These are phyloP conservation scores for Coregonus suidteri DNA, from an alignment of 2,797 vertebrate species.

Conservation along the genomic window DNA sequence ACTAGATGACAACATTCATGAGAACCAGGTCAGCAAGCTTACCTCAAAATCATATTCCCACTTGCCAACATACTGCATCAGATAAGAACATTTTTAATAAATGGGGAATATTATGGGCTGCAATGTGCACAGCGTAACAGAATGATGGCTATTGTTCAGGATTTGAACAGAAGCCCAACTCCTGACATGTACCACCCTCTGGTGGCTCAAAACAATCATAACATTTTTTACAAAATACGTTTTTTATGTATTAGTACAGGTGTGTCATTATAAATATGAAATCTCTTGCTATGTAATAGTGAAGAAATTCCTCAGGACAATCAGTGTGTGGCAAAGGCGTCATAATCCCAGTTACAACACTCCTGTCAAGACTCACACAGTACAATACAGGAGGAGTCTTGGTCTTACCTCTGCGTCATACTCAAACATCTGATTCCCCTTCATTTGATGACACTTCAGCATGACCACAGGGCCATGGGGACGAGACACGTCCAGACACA, in stretches of 20 bases:
- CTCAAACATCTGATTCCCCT: slow-evolving; percentile 98
- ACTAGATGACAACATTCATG: slow-evolving; percentile 14
- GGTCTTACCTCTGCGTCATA: slow-evolving; percentile 92
- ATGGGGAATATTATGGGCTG: background rate
- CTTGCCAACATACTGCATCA: slow-evolving; percentile 87
- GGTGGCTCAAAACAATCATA: slow-evolving; percentile 51
- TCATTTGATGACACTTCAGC: slow-evolving; percentile 99
- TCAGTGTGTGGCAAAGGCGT: background rate
- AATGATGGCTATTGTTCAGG: slow-evolving; percentile 26
- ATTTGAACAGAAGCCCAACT: slow-evolving; percentile 22
- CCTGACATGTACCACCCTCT: slow-evolving; percentile 67
- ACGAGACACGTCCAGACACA: slow-evolving; percentile 95
- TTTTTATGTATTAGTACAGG: background rate
- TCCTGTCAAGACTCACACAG: too few species aligned
- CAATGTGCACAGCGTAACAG: slow-evolving; percentile 26
- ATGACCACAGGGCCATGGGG: slow-evolving; percentile 94
- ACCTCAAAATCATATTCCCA: slow-evolving; percentile 97
- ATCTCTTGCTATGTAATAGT: background rate
- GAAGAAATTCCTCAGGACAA: background rate
- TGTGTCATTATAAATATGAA: background rate
- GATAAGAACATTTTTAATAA: slow-evolving; percentile 52
- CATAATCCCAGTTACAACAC: background rate
- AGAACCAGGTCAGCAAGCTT: slow-evolving; percentile 68
- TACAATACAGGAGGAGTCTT: background rate
- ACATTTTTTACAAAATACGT: background rate